phyloP scores from a whole-genome alignment of 2,113 vertebrate genomes.

The Grammomys dolichurus region DNA sequence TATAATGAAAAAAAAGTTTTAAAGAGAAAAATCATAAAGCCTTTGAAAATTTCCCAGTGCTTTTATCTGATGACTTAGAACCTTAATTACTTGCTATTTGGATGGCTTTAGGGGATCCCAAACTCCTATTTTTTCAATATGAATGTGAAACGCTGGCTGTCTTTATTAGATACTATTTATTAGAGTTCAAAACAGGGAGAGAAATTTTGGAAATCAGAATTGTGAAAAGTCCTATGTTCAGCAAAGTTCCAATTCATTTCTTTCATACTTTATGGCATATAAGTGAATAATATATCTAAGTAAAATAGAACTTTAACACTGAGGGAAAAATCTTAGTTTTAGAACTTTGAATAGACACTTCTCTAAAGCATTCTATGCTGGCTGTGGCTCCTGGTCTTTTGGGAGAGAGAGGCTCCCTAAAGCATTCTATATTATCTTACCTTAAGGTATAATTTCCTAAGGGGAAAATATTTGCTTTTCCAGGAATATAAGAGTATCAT shows the following conservation, averaged over 20 bases:
- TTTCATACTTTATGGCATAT: background rate
- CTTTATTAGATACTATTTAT: constrained; percentile 44
- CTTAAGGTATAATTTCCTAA: background rate
- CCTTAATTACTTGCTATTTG: background rate
- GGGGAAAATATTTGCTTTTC: constrained; percentile 2
- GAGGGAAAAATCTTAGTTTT: background rate
- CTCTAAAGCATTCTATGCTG: background rate
- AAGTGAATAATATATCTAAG: background rate
- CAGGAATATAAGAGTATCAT: background rate
- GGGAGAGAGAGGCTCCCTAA: background rate
- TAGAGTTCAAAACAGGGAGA: constrained; percentile 14
- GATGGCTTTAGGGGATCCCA: background rate
- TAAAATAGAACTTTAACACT: constrained; percentile 37
- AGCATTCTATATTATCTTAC: background rate
- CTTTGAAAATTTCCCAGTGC: constrained; percentile 36
- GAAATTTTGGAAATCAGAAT: background rate
- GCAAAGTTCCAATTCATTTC: background rate
- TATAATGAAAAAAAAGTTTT: constrained; percentile 28
- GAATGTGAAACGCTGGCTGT: background rate
- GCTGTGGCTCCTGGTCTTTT: too few relatives aligned
- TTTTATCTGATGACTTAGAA: background rate
- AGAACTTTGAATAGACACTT: constrained; percentile 29
- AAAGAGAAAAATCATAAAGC: constrained; percentile 13
- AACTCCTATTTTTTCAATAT: constrained; percentile 32
- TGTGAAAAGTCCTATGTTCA: background rate